Percentiles rank a stretch among this genome's conserved stretches.
These are phyloP conservation scores for Nibea albiflora DNA, from an alignment of 2,113 vertebrate species.

Conservation along the genomic window DNA sequence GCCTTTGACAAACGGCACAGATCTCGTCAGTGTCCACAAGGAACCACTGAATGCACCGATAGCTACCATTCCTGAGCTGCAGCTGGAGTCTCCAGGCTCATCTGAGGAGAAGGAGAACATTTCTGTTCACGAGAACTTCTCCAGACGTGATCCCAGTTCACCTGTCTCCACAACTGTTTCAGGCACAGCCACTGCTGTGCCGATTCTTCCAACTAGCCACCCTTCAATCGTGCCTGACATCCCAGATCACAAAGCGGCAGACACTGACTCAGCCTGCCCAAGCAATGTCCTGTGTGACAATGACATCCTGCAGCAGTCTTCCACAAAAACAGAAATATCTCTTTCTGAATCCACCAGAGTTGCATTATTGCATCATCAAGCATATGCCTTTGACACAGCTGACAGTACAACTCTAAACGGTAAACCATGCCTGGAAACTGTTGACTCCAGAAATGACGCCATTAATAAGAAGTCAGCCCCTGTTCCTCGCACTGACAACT, in stretches of 20 bases:
- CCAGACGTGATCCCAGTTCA: background rate
- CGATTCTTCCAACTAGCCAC: background rate
- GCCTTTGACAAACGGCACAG: accelerated
- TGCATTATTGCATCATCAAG: constrained; percentile 7
- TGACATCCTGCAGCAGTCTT: background rate
- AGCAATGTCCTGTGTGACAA: background rate
- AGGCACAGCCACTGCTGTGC: background rate
- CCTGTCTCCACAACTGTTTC: background rate
- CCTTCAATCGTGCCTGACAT: background rate
- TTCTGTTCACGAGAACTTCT: background rate
- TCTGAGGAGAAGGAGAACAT: background rate
- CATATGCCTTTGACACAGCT: background rate
- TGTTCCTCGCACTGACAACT: background rate
- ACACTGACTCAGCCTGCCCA: background rate
- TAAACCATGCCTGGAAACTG: background rate
- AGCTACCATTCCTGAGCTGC: constrained; percentile 61
- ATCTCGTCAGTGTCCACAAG: background rate
- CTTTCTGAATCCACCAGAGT: background rate
- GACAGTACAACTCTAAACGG: background rate
- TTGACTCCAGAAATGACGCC: background rate
- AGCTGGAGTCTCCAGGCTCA: constrained; percentile 1
- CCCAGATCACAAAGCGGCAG: background rate
- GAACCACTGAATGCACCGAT: constrained; percentile 26
- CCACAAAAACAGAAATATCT: background rate
- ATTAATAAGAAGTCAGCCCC: background rate